Evolutionary conservation across 2,888 invertebrate genomes (phyloP).

Genomic region (Lasioglossum zephyrum): DNA sequence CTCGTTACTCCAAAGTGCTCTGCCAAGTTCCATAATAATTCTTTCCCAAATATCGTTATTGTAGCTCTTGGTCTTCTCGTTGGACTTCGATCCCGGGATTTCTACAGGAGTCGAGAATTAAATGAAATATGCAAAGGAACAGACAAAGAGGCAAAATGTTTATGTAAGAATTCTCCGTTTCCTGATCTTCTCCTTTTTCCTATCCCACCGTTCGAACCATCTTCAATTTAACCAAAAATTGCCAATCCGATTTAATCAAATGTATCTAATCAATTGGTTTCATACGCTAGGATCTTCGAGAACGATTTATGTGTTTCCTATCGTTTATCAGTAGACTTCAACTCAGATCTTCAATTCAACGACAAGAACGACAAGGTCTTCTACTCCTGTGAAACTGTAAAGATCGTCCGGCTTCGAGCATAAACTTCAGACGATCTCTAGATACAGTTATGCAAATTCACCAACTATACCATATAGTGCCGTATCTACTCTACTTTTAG

Average conservation of each 20-base stretch:
- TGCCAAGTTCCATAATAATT: slow-evolving; percentile 76
- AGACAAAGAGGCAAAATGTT: slow-evolving; percentile 10
- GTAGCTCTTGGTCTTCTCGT: slow-evolving; percentile 61
- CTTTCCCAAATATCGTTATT: slow-evolving; percentile 76
- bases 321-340: too few relatives aligned
- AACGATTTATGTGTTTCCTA: not conserved
- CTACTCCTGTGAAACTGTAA: too few relatives aligned
- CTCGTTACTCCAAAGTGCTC: slow-evolving; percentile 72
- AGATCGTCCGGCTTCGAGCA: too few relatives aligned
- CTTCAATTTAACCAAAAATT: not conserved
- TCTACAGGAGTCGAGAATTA: slow-evolving; percentile 28
- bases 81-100: slow-evolving; percentile 60
- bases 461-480: too few relatives aligned
- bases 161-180: slow-evolving; percentile 34
- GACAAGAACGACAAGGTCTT: too few relatives aligned
- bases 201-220: too few relatives aligned
- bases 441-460: too few relatives aligned
- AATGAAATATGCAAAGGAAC: slow-evolving; percentile 49
- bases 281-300: not conserved
- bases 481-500: too few relatives aligned
- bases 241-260: not conserved
- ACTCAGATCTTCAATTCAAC: too few relatives aligned
- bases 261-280: not conserved
- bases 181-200: not conserved
- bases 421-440: too few relatives aligned